phyloP scores from a whole-genome alignment of 2,888 invertebrate species.

The Orchesella flavescens region DNA sequence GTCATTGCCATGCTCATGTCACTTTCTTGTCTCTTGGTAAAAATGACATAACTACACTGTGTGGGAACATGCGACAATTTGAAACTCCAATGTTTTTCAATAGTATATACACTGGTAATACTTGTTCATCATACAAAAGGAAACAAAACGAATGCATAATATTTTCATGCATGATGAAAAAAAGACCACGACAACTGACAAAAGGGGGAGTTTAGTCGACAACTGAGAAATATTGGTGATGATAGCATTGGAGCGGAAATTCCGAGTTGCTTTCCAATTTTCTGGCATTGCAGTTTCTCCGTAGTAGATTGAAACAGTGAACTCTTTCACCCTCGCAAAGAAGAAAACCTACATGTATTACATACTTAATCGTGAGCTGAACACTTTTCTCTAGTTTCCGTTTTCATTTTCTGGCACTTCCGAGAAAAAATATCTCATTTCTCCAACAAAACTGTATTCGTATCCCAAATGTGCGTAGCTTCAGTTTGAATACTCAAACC shows the following conservation, averaged over 20 bases:
- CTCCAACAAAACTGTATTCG: no score
- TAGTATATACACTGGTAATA: not conserved
- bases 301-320: not conserved
- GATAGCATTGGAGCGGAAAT: conserved; percentile 4
- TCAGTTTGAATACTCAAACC: no score
- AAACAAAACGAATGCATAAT: not conserved
- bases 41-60: no score
- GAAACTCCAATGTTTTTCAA: not conserved
- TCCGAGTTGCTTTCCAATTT: conserved; percentile 15
- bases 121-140: not conserved
- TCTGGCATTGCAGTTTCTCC: not conserved
- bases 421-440: no score
- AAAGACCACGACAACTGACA: not conserved
- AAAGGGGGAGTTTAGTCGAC: not conserved
- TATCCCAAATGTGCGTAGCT: no score
- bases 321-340: no score
- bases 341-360: not conserved
- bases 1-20: no score
- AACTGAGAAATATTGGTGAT: not conserved
- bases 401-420: not conserved
- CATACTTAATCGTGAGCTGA: not conserved
- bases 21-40: no score
- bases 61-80: not conserved
- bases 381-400: not conserved
- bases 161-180: not conserved